phyloP scores from a whole-genome alignment of 2,113 vertebrate genomes.

The Corvus hawaiiensis region DNA sequence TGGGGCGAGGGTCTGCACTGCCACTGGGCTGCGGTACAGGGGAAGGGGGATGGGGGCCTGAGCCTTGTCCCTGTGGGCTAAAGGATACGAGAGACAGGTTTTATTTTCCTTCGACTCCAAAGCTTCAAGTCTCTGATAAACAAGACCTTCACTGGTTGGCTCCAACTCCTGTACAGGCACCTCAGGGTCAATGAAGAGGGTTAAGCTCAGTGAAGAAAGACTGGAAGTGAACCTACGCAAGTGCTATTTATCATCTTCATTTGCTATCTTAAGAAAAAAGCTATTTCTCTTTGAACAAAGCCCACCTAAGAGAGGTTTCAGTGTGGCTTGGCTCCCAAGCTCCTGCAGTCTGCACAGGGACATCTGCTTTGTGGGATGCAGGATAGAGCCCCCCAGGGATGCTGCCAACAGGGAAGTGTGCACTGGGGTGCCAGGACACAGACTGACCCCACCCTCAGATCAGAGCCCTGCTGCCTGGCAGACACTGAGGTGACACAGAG shows the following conservation, averaged over 20 bases:
- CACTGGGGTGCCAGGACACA: fast-evolving
- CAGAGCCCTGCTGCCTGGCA: neutral
- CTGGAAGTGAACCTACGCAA: neutral
- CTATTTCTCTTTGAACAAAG: neutral
- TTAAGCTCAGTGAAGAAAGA: neutral
- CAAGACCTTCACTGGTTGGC: neutral
- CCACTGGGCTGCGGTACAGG: fast-evolving
- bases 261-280: neutral
- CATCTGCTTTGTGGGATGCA: neutral
- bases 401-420: neutral
- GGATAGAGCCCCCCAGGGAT: neutral
- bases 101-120: neutral
- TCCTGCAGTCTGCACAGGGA: neutral
- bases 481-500: fast-evolving
- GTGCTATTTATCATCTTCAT: neutral
- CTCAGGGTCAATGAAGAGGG: neutral
- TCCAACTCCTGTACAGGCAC: neutral
- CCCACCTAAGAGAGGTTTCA: neutral
- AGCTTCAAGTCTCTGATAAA: neutral
- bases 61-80: neutral
- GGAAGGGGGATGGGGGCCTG: neutral
- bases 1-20: neutral
- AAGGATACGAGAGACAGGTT: fast-evolving
- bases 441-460: neutral
- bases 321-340: neutral